Conservation (phyloP, 2,113 vertebrate genomes). For the Tachuris rubrigastra region DNA sequence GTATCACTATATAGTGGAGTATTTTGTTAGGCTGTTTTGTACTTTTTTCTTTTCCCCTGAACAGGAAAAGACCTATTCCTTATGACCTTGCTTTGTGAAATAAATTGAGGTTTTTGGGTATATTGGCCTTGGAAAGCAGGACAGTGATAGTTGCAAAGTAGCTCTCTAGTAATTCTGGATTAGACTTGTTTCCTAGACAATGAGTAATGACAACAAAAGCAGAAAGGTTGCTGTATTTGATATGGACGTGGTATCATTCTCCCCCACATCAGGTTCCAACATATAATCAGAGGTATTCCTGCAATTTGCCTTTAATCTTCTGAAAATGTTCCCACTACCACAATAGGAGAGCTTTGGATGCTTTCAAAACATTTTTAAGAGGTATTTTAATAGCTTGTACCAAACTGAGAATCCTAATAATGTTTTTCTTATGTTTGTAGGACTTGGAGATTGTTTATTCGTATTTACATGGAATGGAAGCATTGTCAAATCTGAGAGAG, state of each 20-base stretch:
- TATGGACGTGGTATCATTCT: neutral
- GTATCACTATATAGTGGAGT: neutral
- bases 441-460: slow-evolving; percentile 98
- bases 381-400: neutral
- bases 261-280: fast-evolving
- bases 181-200: neutral
- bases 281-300: neutral
- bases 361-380: neutral
- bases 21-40: neutral
- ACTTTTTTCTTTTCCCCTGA: neutral
- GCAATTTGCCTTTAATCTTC: neutral
- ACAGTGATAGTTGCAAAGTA: neutral
- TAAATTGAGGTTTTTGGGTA: neutral
- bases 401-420: neutral
- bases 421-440: slow-evolving; percentile 71
- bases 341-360: neutral
- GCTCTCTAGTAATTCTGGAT: neutral
- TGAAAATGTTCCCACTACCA: neutral
- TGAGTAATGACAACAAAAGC: neutral
- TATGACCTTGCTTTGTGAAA: neutral
- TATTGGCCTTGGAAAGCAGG: neutral
- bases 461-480: slow-evolving; percentile 98
- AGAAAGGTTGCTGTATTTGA: neutral
- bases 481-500: slow-evolving; percentile 94
- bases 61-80: neutral